These are phyloP conservation scores for Botia kubotai DNA, from an alignment of 2,797 vertebrate species.

Conservation along the genomic window DNA sequence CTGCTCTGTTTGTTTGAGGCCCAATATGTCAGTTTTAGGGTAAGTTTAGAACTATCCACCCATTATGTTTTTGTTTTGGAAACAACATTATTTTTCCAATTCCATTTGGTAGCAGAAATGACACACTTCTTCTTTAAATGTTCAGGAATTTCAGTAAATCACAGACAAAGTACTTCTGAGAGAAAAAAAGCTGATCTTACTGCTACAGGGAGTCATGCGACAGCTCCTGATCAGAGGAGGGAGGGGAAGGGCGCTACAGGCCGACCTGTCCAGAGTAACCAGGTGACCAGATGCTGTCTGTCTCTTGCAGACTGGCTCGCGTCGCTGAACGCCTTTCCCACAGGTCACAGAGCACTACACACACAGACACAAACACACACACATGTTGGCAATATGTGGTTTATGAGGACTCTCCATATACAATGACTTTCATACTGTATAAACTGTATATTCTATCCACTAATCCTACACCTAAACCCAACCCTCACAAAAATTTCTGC, in stretches of 20 bases:
- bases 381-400: not conserved
- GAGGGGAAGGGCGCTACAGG: conserved; percentile 75
- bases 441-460: too few species aligned
- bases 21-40: not conserved
- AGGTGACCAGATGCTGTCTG: conserved; percentile 78
- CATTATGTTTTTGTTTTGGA: not conserved
- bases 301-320: conserved; percentile 81
- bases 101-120: not conserved
- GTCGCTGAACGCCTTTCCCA: conserved; percentile 84
- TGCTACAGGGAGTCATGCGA: conserved; percentile 81
- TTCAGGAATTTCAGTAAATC: not conserved
- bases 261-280: conserved; percentile 70
- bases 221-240: conserved; percentile 82
- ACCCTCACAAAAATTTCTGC: too few species aligned
- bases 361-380: conserved; percentile 9
- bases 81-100: not conserved
- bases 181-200: conserved; percentile 76
- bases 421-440: too few species aligned
- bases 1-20: not conserved
- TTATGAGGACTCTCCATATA: too few species aligned
- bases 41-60: not conserved
- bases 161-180: not conserved
- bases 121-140: not conserved
- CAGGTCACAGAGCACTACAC: conserved; percentile 90
- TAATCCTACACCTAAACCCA: too few species aligned